These are phyloP conservation scores for Eremophila alpestris DNA, from an alignment of 2,797 vertebrate genomes.

Conservation along the genomic window DNA sequence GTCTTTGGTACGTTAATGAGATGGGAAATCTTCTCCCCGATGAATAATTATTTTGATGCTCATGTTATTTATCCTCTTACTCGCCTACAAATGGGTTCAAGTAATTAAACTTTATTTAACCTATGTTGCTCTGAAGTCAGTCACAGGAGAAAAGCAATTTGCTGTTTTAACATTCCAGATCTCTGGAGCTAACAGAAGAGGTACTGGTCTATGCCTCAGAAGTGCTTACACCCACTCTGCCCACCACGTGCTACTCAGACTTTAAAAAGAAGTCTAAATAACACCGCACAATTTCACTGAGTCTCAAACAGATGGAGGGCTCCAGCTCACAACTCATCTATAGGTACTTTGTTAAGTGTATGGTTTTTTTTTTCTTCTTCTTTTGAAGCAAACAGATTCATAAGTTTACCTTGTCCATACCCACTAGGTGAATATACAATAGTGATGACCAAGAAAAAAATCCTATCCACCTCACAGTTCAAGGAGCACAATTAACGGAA, in stretches of 20 bases:
- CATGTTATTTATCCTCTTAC: neutral
- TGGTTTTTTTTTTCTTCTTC: neutral
- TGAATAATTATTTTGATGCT: neutral
- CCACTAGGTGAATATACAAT: neutral
- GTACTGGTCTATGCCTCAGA: neutral
- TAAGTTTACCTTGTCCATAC: neutral
- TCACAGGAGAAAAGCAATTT: neutral
- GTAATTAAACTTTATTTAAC: neutral
- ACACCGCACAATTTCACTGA: neutral
- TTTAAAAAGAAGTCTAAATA: neutral
- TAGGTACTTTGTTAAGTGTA: neutral
- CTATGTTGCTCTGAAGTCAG: neutral
- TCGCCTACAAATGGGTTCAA: neutral
- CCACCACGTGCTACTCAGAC: neutral
- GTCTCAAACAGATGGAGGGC: neutral
- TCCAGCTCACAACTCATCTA: neutral
- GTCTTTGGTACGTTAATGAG: neutral
- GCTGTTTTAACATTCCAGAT: neutral
- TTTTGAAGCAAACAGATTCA: neutral
- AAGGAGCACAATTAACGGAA: constrained; percentile 11
- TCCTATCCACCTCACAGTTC: constrained; percentile 22
- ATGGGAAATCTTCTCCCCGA: neutral
- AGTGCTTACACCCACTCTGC: neutral
- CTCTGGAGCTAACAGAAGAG: neutral
- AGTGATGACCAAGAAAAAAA: neutral